Evolutionary conservation across 2,113 vertebrate genomes (phyloP).

Genomic region (Silurus asotus): DNA sequence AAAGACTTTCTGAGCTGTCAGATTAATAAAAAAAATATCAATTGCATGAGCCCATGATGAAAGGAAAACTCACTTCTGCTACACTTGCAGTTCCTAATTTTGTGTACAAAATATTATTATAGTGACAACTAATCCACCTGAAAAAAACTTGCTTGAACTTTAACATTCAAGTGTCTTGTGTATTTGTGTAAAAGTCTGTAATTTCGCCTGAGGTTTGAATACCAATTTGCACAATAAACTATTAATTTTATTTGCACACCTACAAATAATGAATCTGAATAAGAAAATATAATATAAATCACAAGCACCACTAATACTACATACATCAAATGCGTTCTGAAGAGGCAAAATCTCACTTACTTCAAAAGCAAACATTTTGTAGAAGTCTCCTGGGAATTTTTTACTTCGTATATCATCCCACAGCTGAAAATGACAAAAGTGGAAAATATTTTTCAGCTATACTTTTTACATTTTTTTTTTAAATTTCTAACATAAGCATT

Average conservation of each 20-base stretch:
- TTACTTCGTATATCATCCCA: slow-evolving; percentile 1
- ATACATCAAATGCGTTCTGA: not conserved
- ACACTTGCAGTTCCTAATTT: not conserved
- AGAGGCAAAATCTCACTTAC: slow-evolving; percentile 48
- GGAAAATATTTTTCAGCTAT: slow-evolving; percentile 4
- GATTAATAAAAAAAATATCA: not conserved
- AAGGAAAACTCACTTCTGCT: not conserved
- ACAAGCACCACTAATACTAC: not conserved
- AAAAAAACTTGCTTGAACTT: too few species aligned
- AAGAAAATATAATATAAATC: not conserved
- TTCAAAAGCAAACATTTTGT: slow-evolving; percentile 49
- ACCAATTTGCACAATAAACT: too few species aligned
- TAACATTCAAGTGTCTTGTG: too few species aligned
- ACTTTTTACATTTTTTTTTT: not conserved
- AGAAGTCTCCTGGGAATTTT: slow-evolving; percentile 58
- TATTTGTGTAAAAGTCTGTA: too few species aligned
- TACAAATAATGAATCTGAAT: too few species aligned
- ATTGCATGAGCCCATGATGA: not conserved
- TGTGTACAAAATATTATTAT: not conserved
- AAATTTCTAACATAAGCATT: not conserved
- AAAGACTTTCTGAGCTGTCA: not conserved
- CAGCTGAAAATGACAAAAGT: slow-evolving; percentile 48
- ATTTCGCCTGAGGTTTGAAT: too few species aligned
- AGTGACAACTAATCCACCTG: too few species aligned
- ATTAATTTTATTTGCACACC: too few species aligned